Conservation (phyloP, 1,140 invertebrate genomes). For the Matsumurasca onukii region DNA sequence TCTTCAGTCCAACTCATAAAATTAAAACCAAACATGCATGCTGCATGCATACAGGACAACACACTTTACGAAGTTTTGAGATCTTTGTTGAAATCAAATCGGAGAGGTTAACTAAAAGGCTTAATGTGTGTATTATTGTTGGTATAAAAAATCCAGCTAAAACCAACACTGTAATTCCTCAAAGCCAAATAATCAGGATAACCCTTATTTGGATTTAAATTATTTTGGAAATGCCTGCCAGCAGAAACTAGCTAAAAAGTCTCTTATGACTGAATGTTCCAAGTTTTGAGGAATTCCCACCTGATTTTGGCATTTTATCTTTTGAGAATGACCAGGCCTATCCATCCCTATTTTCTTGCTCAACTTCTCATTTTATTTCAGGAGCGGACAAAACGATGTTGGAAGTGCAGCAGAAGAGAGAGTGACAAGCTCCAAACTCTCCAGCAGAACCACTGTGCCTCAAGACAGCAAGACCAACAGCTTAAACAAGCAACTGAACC, state of each 20-base stretch:
- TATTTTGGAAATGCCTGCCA: not conserved
- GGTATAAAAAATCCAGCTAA: too few species aligned
- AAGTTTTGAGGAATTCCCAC: not conserved
- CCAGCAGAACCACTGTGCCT: not conserved
- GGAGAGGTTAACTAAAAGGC: not conserved
- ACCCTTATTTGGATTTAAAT: too few species aligned
- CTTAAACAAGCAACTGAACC: too few species aligned
- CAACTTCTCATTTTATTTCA: not conserved
- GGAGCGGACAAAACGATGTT: not conserved
- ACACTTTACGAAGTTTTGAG: not conserved
- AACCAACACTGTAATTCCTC: too few species aligned
- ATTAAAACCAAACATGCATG: not conserved
- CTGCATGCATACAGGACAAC: not conserved
- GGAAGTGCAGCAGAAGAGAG: not conserved
- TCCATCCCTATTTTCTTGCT: too few species aligned
- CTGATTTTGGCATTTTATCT: not conserved
- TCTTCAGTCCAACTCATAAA: not conserved
- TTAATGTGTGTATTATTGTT: too few species aligned
- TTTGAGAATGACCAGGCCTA: too few species aligned
- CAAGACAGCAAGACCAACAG: not conserved
- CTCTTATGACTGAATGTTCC: not conserved
- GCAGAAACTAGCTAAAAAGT: not conserved
- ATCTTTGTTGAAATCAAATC: not conserved
- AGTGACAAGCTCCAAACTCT: not conserved
- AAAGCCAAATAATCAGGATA: too few species aligned